Base-by-base conservation (phyloP, 2,888 invertebrate species). In the Drosophila setosimentum region DNA sequence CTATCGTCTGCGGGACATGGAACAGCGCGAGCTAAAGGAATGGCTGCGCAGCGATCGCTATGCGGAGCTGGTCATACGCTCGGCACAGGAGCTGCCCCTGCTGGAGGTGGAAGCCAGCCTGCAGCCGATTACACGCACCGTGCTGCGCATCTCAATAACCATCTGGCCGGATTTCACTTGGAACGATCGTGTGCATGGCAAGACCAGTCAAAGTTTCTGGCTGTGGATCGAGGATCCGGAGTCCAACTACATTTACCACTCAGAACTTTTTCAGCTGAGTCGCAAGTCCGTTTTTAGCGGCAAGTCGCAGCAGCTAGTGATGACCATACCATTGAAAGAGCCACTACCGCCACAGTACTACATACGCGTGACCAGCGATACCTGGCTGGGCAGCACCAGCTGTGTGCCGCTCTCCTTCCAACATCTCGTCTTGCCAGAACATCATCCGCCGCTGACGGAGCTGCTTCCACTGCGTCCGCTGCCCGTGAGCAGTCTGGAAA, bases 191-290 rank as follows among this genome's bases (percentile, higher is more conserved):
- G 95, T 98, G 54, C 98, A 99, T 91, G 98, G 98, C 0, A 96
- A 96, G 92, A 95, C 95, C 0, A 95, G 96, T 0, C 98, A 99
- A 93, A 95, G 97, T 0, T 99, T 98, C 93, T 99, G 98, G 97
- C 95, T 99, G 70, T 99, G 99, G 98, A 97, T 99, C 35, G 99
- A 99, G 93, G 99, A 99, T 93, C 97, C 99, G 0, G 97, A 97
- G 48, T 97, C 95, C 59, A 98, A 99, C 92, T 96, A 96, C 80
- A 99, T 99, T 93, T 98, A 99, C 93, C 99, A 99, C 93, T 97
- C 97, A 63, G 99, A 99, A 92, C 96, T 97, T 89, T 97, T 99
- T 92, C 95, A 92, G 73, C 66, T 91, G 3, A 90, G 59, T 6
- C 89, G 92, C 0, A 92, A 93, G 62, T 89, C 96, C 95, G 97